phyloP scores from a whole-genome alignment of 2,113 vertebrate genomes.

The Rhynchomys soricoides region DNA sequence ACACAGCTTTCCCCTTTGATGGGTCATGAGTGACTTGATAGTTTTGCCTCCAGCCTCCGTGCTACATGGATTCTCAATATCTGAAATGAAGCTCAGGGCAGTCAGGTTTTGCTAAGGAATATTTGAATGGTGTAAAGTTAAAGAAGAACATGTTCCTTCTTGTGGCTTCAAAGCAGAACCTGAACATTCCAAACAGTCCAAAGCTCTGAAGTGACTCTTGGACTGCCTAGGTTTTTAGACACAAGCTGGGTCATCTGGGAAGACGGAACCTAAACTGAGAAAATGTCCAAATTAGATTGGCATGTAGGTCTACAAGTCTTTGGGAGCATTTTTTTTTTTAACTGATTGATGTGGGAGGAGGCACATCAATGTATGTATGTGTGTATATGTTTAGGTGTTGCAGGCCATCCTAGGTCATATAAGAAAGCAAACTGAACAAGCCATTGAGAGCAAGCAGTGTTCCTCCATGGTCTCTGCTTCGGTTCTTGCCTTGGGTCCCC shows the following conservation, averaged over 20 bases:
- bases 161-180: neutral
- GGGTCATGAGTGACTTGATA: conserved; percentile 43
- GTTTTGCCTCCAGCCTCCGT: conserved; percentile 42
- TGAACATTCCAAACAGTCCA: no score
- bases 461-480: neutral
- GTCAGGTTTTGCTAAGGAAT: conserved; percentile 58
- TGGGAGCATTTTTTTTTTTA: neutral
- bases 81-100: conserved; percentile 51
- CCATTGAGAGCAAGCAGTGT: neutral
- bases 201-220: neutral
- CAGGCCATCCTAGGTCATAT: neutral
- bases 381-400: neutral
- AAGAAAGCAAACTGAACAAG: neutral
- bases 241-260: neutral
- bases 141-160: conserved; percentile 54
- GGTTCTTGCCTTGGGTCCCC: neutral
- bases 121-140: conserved; percentile 46
- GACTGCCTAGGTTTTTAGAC: neutral
- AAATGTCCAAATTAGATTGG: neutral
- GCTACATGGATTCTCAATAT: conserved; percentile 41
- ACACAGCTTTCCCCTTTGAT: neutral
- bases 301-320: neutral
- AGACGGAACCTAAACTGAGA: neutral
- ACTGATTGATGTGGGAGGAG: neutral
- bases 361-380: neutral